phyloP scores from a whole-genome alignment of 2,888 invertebrate species.

The Tenthredo distinguenda region DNA sequence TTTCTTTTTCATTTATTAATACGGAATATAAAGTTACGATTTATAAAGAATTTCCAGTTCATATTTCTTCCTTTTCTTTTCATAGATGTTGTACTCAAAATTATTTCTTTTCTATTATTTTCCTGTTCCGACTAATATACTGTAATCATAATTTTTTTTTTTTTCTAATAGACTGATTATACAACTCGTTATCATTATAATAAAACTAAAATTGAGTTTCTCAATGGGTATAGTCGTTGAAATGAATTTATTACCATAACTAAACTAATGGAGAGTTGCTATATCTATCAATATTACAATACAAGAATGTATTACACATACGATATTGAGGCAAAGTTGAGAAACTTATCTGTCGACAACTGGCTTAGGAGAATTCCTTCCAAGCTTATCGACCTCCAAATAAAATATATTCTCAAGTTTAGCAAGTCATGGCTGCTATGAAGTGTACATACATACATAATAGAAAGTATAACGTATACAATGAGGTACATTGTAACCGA shows the following conservation, averaged over 20 bases:
- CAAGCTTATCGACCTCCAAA: not conserved
- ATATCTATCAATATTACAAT: not conserved
- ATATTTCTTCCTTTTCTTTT: not conserved
- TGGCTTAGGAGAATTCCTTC: not conserved
- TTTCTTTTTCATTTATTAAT: not conserved
- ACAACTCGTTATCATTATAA: not conserved
- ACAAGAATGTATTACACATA: not conserved
- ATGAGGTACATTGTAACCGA: constrained; percentile 24
- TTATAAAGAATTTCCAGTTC: constrained; percentile 1
- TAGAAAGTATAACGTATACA: not conserved
- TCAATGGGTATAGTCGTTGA: not conserved
- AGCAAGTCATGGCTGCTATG: not conserved
- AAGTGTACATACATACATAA: not conserved
- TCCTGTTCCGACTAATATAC: not conserved
- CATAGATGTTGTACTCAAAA: not conserved
- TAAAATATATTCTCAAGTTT: not conserved
- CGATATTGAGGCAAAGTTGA: no score
- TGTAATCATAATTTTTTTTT: not conserved
- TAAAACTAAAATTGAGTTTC: not conserved
- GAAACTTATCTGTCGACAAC: no score
- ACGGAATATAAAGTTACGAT: not conserved
- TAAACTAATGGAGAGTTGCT: constrained; percentile 14
- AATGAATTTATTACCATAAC: not conserved
- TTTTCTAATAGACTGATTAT: not conserved
- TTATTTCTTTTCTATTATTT: not conserved